Base-by-base conservation (phyloP, 2,888 invertebrate species). In the Blomia tropicalis region DNA sequence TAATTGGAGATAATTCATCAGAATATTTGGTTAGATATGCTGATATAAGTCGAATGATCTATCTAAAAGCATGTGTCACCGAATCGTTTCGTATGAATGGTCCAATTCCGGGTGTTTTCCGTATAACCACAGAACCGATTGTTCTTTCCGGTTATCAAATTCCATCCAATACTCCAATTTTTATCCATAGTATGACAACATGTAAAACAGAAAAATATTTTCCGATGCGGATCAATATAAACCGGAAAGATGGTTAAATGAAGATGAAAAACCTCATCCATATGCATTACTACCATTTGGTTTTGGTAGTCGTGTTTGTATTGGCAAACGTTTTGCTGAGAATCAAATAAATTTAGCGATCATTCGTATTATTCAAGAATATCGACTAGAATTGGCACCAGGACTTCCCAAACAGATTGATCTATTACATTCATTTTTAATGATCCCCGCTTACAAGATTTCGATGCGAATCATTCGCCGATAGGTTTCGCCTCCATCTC, bases 41-140 rank as follows among this genome's bases (percentile, higher is more conserved):
- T 17, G 68, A 70, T 23, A 67, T 78, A 30, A 69, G 70, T 44
- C 70, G 72, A 32, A 67, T 77, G 47, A 71, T 72, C 1, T 82
- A 81, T 68, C 71, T 83, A 7, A 79, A 77, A 70, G 82, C 82
- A 1, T 80, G 81, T 68, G 72, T 83, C 4, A 83, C 82, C 70
- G 83, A 83, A 72, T 74, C 80, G 0, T 68, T 64, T 47, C 65
- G 69, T 43, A 22, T 69, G 1, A 67, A 63, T 54, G 66, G 68
- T 32, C 60, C 67, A 2, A 64, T 68, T 1, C 64, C 68, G 1
- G 67, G 68, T 19, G 66, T 67, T 23, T 67, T 68, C 41, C 63
- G 69, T 51, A 59, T 67, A 4, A 23, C 67, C 25, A 63, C 66
- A 5, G 43, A 63, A 23, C 65, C 67, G 53, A 62, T 66, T 4